Evolutionary conservation across 1,140 invertebrate species (phyloP).

Genomic region (Neuroterus valhalla): DNA sequence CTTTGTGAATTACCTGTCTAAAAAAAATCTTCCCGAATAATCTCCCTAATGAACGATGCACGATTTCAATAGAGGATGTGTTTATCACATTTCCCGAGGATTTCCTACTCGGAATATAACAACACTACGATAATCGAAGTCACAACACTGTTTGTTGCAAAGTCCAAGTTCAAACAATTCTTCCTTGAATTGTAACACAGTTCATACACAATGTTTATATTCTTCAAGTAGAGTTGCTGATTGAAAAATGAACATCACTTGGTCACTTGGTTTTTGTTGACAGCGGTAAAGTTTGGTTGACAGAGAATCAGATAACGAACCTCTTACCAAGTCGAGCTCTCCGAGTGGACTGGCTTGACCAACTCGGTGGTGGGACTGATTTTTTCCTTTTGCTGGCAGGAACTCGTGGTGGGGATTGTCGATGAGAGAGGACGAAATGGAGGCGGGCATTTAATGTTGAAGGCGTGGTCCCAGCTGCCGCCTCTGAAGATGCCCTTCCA

Average conservation of each 20-base stretch:
- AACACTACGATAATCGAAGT: background rate
- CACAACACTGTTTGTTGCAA: background rate
- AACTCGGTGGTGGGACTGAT: conserved; percentile 48
- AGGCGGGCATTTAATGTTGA: conserved; percentile 46
- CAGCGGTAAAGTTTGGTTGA: conserved; percentile 2
- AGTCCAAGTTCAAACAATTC: background rate
- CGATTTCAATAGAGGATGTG: too few species aligned
- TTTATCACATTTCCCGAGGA: background rate
- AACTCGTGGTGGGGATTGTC: background rate
- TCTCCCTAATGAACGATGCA: too few species aligned
- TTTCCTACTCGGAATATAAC: background rate
- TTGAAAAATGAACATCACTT: background rate
- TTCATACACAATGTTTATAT: too few species aligned
- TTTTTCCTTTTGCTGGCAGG: conserved; percentile 64
- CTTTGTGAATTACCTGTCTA: conserved; percentile 3
- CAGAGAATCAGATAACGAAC: conserved; percentile 36
- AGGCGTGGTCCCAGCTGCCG: conserved; percentile 46
- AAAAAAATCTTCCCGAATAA: background rate
- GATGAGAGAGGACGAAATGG: conserved; percentile 31
- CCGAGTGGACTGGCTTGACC: conserved; percentile 68
- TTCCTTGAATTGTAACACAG: background rate
- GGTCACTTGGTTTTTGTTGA: conserved; percentile 12
- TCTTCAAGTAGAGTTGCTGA: too few species aligned
- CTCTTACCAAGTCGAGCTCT: conserved; percentile 65
- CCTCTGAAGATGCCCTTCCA: background rate